A percentile compares a stretch with the other conserved stretches of the same genome.
phyloP scores from a whole-genome alignment of 37 sponge, comb jelly and placozoan species.

The Beroe ovata region DNA sequence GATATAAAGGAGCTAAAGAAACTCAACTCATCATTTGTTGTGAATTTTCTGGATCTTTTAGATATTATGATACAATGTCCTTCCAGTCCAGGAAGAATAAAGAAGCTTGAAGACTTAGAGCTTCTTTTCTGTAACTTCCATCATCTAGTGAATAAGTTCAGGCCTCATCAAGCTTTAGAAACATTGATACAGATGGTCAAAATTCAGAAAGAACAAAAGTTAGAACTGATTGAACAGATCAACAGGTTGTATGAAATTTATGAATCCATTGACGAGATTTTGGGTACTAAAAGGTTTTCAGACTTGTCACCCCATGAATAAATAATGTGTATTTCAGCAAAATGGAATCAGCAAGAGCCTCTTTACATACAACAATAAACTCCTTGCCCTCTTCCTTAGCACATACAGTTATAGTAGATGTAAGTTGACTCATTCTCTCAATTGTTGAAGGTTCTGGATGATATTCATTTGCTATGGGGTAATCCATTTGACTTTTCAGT shows the following conservation, averaged over 20 bases:
- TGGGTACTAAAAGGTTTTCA: too few relatives aligned
- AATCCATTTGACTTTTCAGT: background rate
- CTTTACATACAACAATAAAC: conserved; percentile 51
- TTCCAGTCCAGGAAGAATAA: conserved; percentile 21
- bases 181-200: conserved; percentile 64
- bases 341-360: conserved; percentile 32
- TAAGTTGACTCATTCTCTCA: too few relatives aligned
- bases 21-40: conserved; percentile 22
- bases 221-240: conserved; percentile 34
- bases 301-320: too few relatives aligned
- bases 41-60: conserved; percentile 32
- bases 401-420: background rate
- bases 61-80: conserved; percentile 41
- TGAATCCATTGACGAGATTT: too few relatives aligned
- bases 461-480: too few relatives aligned
- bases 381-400: conserved; percentile 43
- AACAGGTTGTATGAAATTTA: conserved; percentile 47
- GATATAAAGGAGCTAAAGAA: conserved; percentile 59
- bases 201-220: conserved; percentile 56
- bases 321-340: too few relatives aligned
- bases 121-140: conserved; percentile 62
- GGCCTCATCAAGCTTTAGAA: conserved; percentile 58
- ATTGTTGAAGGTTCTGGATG: too few relatives aligned
- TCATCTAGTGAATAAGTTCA: conserved; percentile 35
- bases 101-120: conserved; percentile 56